phyloP scores from a whole-genome alignment of 2,888 invertebrate species.

The Caenorhabditis becei region DNA sequence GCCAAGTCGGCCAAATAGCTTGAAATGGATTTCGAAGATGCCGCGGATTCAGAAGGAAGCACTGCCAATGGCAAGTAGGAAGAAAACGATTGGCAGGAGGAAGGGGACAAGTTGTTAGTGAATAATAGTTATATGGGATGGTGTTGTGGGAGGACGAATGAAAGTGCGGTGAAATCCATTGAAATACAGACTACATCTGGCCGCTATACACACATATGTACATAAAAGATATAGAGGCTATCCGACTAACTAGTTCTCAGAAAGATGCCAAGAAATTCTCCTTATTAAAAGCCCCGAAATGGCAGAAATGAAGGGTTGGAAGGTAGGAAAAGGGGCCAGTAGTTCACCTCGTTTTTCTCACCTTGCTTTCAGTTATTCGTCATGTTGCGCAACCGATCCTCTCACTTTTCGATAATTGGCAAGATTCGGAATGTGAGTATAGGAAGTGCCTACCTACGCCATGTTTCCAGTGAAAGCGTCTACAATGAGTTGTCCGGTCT shows the following conservation, averaged over 20 bases:
- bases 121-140: constrained; percentile 59
- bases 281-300: constrained; percentile 44
- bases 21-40: constrained; percentile 13
- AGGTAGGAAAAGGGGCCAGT: background rate
- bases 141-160: constrained; percentile 57
- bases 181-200: constrained; percentile 62
- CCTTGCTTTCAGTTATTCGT: constrained; percentile 53
- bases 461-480: constrained; percentile 56
- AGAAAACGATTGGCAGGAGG: constrained; percentile 55
- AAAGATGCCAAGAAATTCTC: constrained; percentile 55
- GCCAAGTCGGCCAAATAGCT: too few relatives aligned
- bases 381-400: constrained; percentile 59
- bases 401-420: constrained; percentile 62
- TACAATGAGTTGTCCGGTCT: constrained; percentile 59
- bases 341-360: constrained; percentile 36
- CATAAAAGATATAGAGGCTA: constrained; percentile 62
- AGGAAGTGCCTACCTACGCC: constrained; percentile 47
- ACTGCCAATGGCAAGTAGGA: constrained; percentile 24
- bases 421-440: constrained; percentile 60
- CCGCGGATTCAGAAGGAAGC: background rate
- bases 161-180: constrained; percentile 64
- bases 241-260: constrained; percentile 57
- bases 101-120: constrained; percentile 57
- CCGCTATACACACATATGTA: constrained; percentile 63
- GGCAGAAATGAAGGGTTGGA: constrained; percentile 16